A percentile compares a stretch with the other conserved stretches of the same genome.
Evolutionary conservation across 2,113 vertebrate genomes (phyloP).

Genomic region (Sporophila hypoxantha): DNA sequence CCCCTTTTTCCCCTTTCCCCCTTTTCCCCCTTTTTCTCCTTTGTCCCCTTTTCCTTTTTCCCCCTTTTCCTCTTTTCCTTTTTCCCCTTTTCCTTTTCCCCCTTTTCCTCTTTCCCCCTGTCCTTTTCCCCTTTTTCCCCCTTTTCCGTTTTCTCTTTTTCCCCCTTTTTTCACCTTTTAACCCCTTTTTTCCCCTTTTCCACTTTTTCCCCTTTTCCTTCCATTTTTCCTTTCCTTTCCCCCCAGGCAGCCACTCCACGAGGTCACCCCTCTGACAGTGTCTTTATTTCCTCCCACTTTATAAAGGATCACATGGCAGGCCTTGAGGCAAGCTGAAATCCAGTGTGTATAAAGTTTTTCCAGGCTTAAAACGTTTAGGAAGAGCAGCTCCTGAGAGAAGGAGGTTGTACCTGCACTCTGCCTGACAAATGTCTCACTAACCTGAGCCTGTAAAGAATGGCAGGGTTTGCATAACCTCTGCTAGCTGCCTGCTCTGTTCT

Average conservation of each 20-base stretch:
- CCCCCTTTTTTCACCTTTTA: too few relatives aligned
- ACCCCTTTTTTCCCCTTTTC: too few relatives aligned
- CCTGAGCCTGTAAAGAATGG: neutral
- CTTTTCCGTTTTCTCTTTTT: too few relatives aligned
- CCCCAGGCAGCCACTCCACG: neutral
- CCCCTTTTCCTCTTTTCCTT: too few relatives aligned
- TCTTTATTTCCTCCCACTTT: neutral
- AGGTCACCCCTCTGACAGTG: neutral
- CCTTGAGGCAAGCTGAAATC: neutral
- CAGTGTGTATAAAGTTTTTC: neutral
- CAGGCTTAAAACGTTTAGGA: neutral
- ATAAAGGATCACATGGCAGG: neutral
- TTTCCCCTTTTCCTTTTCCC: too few relatives aligned
- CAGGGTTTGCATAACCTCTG: neutral
- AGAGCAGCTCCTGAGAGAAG: neutral
- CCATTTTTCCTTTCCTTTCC: too few relatives aligned
- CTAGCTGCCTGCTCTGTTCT: neutral
- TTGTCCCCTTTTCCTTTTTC: too few relatives aligned
- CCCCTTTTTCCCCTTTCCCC: too few relatives aligned
- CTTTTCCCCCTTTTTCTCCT: too few relatives aligned
- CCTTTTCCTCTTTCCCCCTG: too few relatives aligned
- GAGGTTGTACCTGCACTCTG: neutral
- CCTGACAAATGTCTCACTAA: neutral
- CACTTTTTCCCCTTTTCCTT: too few relatives aligned
- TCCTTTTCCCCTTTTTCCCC: too few relatives aligned